These are phyloP conservation scores for Leptopilina drosophilae DNA, from an alignment of 2,888 invertebrate species.

Conservation along the genomic window DNA sequence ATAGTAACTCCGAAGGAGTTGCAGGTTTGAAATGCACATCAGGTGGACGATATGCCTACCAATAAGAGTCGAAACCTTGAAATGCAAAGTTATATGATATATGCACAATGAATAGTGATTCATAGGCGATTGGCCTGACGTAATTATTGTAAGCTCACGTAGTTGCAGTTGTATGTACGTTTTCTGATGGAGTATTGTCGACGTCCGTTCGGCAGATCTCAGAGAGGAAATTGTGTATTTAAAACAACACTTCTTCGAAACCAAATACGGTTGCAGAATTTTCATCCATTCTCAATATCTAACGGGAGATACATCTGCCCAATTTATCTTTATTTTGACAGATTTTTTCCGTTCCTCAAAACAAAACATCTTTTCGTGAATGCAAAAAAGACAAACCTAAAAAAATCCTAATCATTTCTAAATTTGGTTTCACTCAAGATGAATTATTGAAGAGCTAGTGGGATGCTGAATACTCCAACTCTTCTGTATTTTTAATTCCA, in stretches of 20 bases:
- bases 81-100: constrained; percentile 60
- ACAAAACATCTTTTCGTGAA: neutral
- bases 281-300: neutral
- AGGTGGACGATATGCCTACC: constrained; percentile 26
- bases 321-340: neutral
- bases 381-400: too few relatives aligned
- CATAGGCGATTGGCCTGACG: constrained; percentile 58
- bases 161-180: constrained; percentile 28
- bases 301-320: constrained; percentile 1
- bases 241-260: constrained; percentile 50
- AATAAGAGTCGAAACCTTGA: constrained; percentile 58
- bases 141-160: constrained; percentile 25
- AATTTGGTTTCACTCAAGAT: neutral
- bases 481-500: constrained; percentile 3
- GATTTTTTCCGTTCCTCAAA: neutral
- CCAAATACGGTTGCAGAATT: constrained; percentile 53
- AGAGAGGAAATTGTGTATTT: constrained; percentile 49
- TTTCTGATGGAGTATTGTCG: constrained; percentile 58
- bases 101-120: constrained; percentile 61
- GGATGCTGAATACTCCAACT: neutral
- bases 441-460: neutral
- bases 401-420: neutral
- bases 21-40: constrained; percentile 33
- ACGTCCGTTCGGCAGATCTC: constrained; percentile 46
- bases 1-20: neutral